phyloP scores from a whole-genome alignment of 1,140 invertebrate species.

The Orussus abietinus region DNA sequence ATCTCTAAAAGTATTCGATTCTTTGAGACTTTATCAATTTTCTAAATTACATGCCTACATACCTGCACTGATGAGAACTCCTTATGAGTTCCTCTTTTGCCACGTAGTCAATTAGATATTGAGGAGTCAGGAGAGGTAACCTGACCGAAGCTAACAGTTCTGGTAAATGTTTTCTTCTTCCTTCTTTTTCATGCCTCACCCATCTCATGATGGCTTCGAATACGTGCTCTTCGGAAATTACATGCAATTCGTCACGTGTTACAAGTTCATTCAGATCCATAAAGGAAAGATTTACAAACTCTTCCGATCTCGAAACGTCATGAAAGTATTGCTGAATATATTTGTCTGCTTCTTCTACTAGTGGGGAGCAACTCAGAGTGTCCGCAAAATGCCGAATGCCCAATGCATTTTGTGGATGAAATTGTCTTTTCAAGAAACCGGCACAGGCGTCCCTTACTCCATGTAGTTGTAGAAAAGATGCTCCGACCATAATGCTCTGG shows the following conservation, averaged over 20 bases:
- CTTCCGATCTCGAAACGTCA: constrained; percentile 73
- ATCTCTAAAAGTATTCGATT: constrained; percentile 68
- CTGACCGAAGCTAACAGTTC: constrained; percentile 73
- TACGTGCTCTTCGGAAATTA: constrained; percentile 66
- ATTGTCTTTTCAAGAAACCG: constrained; percentile 72
- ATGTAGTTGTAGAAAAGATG: constrained; percentile 79
- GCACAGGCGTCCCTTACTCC: constrained; percentile 83
- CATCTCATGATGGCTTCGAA: constrained; percentile 82
- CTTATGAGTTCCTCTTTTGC: constrained; percentile 78
- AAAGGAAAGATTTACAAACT: constrained; percentile 68
- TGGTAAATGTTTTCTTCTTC: constrained; percentile 61
- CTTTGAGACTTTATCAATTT: no score
- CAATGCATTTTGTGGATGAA: constrained; percentile 81
- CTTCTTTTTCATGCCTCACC: constrained; percentile 68
- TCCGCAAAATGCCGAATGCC: constrained; percentile 81
- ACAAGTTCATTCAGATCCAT: constrained; percentile 71
- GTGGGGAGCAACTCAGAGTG: constrained; percentile 67
- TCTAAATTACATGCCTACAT: no score
- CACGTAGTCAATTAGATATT: constrained; percentile 79
- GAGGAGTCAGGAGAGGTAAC: constrained; percentile 76
- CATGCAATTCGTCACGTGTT: constrained; percentile 75
- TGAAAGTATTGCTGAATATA: constrained; percentile 83
- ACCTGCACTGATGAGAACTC: constrained; percentile 72
- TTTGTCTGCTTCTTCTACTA: constrained; percentile 74
- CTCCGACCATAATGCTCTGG: constrained; percentile 81